phyloP scores from a whole-genome alignment of 1,140 invertebrate species.

The Carposina sasakii region DNA sequence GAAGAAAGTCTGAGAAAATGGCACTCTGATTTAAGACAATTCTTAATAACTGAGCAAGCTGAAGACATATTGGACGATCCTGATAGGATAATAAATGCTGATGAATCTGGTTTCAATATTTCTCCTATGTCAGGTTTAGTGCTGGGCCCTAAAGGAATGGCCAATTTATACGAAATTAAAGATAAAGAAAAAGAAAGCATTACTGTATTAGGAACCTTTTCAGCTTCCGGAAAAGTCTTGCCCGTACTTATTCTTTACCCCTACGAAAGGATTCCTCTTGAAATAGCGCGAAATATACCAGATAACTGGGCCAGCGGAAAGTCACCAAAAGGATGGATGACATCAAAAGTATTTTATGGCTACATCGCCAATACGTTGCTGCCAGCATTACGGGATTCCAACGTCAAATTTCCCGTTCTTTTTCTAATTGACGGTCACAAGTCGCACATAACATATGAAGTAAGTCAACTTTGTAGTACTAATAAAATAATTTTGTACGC shows the following conservation, averaged over 20 bases:
- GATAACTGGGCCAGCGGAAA: neutral
- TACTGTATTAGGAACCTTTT: neutral
- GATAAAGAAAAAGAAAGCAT: constrained; percentile 4
- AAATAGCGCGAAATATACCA: neutral
- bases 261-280: neutral
- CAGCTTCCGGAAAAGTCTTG: neutral
- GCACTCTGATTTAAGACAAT: neutral
- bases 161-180: constrained; percentile 4
- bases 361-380: constrained; percentile 1
- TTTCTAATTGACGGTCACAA: neutral
- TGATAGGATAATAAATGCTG: constrained; percentile 1
- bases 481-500: constrained; percentile 34
- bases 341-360: neutral
- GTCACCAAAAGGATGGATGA: neutral
- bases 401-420: neutral
- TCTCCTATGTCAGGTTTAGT: neutral
- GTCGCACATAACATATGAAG: neutral
- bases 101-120: constrained; percentile 3
- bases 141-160: neutral
- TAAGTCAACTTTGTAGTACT: neutral
- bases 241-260: neutral
- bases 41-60: neutral
- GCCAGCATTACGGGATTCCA: neutral
- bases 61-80: constrained; percentile 2
- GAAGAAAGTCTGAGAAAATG: constrained; percentile 1